A percentile compares a stretch with the other conserved stretches of the same genome.
phyloP scores from a whole-genome alignment of 2,888 invertebrate species.

The Oligia latruncula region DNA sequence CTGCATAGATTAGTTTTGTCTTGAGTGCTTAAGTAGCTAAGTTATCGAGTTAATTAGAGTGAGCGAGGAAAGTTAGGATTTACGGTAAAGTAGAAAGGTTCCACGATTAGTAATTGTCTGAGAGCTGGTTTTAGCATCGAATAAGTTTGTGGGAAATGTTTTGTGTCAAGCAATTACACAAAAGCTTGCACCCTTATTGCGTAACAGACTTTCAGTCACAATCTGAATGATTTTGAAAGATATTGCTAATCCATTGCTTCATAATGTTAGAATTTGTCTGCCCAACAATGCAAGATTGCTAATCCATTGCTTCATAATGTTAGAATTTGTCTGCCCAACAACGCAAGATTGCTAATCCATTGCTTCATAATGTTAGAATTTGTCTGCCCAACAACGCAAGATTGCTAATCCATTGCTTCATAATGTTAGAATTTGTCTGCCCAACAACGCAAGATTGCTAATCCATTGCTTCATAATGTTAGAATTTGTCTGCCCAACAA shows the following conservation, averaged over 20 bases:
- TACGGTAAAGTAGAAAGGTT: slow-evolving; percentile 12
- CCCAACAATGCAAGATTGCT: too few species aligned
- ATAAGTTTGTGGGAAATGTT: background rate
- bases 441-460: too few species aligned
- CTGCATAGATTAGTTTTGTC: slow-evolving; percentile 14
- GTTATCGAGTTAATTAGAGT: slow-evolving; percentile 27
- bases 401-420: background rate
- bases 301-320: background rate
- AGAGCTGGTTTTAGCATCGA: background rate
- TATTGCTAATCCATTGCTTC: background rate
- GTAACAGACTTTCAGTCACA: background rate
- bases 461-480: background rate
- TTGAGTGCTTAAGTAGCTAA: slow-evolving; percentile 19
- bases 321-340: too few species aligned
- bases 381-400: too few species aligned
- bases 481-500: too few species aligned
- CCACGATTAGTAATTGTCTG: slow-evolving; percentile 3
- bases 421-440: background rate
- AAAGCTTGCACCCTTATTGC: background rate
- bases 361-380: background rate
- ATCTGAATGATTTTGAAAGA: background rate
- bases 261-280: background rate
- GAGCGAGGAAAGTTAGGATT: slow-evolving; percentile 23
- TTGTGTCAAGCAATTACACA: background rate
- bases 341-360: background rate